Evolutionary conservation across 2,113 vertebrate species (phyloP).

Genomic region (Sinosuthora webbiana): DNA sequence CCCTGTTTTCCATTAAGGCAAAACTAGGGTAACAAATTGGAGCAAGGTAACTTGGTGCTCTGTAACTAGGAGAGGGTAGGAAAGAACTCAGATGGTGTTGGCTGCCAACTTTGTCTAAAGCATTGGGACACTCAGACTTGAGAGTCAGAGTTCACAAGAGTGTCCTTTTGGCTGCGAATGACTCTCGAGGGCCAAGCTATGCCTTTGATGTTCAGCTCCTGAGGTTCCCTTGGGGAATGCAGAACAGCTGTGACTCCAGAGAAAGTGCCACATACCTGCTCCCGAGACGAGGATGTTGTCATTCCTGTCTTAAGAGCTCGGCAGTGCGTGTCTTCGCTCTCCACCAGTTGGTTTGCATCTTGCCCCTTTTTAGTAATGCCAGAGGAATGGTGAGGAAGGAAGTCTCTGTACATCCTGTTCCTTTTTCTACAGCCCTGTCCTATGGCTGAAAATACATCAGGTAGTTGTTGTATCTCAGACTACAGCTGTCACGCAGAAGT

Average conservation of each 20-base stretch:
- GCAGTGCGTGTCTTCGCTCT: not conserved
- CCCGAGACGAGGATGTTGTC: slow-evolving; percentile 23
- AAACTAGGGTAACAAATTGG: not conserved
- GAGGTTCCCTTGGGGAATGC: slow-evolving; percentile 6
- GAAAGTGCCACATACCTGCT: slow-evolving; percentile 26
- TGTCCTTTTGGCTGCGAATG: not conserved
- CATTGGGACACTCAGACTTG: not conserved
- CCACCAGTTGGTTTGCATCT: not conserved
- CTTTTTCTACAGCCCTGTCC: not conserved
- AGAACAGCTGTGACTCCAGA: slow-evolving; percentile 41
- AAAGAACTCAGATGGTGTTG: not conserved
- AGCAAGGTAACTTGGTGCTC: not conserved
- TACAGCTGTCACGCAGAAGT: not conserved
- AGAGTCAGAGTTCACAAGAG: not conserved
- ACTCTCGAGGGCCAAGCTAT: not conserved
- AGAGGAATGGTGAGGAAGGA: slow-evolving; percentile 62
- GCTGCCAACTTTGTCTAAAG: not conserved
- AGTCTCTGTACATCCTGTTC: slow-evolving; percentile 48
- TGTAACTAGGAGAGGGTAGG: not conserved
- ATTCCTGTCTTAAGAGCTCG: slow-evolving; percentile 7
- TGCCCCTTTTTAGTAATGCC: slow-evolving; percentile 37
- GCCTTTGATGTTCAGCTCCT: slow-evolving; percentile 27
- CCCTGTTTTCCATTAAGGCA: not conserved
- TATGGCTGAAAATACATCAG: not conserved
- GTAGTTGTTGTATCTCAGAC: not conserved